Evolutionary conservation across 2,797 vertebrate genomes (phyloP), one percentile per base, ranked within the genome.

Genomic region (Manis crassicaudata): DNA sequence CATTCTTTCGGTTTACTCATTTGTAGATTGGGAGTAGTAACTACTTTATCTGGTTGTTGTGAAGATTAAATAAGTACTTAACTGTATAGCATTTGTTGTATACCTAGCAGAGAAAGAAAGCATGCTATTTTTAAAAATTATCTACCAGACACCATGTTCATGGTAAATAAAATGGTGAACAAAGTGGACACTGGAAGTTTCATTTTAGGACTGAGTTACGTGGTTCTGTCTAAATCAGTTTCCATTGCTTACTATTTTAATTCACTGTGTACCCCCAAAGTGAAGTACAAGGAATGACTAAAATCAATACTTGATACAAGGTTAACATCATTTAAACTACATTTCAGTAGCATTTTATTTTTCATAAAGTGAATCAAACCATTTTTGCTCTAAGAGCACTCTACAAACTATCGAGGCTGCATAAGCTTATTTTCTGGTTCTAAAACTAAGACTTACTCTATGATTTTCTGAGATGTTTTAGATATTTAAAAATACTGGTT

Each of bases 321-420:
- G 88, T 21, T 10, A 88, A 90, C n/a, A 65, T 52, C n/a, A 65
- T 52, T 87, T 83, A 54, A 96, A 92, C 21, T 56, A 20, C 3
- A 76, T 62, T 96, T 92, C 84, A 92, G 86, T 84, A 43, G n/a
- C 2, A 62, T 80, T 88, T 95, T 88, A 54, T 79, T 96, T 87
- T 93, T 93, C 67, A 80, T 72, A 79, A 90, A 88, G 72, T 68
- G 43, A 89, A 75, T 27, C 52, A 77, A 75, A 62, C 7, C 25
- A 76, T 54, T 89, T 79, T n/a, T 83, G 54, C 43, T 81, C 17
- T 68, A 82, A 88, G 18, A 94, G 14, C 35, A 92, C 85, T 37
- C 56, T 35, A 16, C 6, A 75, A 96, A 96, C 35, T 92, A 50
- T 63, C 5, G 56, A 13, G 16, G 35, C 70, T 20, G 32, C 43